Conservation (phyloP, 2,888 invertebrate genomes). For the Crepidodera aurea region DNA sequence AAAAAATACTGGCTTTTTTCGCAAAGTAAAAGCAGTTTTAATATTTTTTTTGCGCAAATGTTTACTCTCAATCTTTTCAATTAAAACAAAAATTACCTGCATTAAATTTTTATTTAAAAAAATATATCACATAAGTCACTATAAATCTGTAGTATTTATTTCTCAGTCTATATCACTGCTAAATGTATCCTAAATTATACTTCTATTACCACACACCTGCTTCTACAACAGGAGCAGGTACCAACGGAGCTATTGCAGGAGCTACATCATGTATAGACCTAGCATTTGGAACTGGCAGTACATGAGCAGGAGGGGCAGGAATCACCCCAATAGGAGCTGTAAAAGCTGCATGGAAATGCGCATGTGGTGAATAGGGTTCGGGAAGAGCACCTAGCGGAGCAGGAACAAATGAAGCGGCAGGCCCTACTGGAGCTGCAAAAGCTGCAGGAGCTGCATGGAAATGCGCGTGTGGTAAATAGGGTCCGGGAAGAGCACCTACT, state of each 20-base stretch:
- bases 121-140: not conserved
- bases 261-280: slow-evolving; percentile 51
- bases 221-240: not conserved
- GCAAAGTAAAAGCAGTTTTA: too few relatives aligned
- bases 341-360: slow-evolving; percentile 5
- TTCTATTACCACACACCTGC: not conserved
- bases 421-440: slow-evolving; percentile 18
- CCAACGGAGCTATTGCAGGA: slow-evolving; percentile 34
- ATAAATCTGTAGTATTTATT: not conserved
- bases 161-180: not conserved
- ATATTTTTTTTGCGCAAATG: too few relatives aligned
- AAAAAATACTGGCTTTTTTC: too few relatives aligned
- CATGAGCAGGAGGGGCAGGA: slow-evolving; percentile 31
- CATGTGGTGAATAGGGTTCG: not conserved
- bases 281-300: slow-evolving; percentile 33
- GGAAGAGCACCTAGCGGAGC: slow-evolving; percentile 48
- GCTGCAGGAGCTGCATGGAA: slow-evolving; percentile 43
- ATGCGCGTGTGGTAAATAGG: not conserved
- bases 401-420: slow-evolving; percentile 29
- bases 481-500: not conserved
- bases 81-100: not conserved
- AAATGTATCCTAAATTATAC: not conserved
- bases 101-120: not conserved
- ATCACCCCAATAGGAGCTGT: slow-evolving; percentile 27
- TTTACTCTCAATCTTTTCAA: not conserved